These are phyloP conservation scores for Neotragus pygmaeus DNA, from an alignment of 2,113 vertebrate species.

Conservation along the genomic window DNA sequence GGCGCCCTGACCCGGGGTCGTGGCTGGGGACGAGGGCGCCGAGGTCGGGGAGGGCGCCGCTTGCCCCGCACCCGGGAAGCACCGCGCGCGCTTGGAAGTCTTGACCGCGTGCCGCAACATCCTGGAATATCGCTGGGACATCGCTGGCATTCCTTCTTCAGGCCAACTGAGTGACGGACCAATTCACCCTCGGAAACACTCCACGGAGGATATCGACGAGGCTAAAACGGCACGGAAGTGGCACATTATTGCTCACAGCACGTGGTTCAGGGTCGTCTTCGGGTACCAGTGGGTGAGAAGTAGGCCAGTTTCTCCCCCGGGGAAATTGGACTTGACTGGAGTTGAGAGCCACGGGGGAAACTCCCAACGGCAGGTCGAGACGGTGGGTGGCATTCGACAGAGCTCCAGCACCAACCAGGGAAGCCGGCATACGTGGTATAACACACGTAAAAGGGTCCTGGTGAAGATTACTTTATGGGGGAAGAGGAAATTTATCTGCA, in stretches of 20 bases:
- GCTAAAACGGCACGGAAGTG: background rate
- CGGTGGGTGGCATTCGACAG: background rate
- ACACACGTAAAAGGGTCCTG: background rate
- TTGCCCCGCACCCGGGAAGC: too few species aligned
- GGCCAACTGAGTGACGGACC: background rate
- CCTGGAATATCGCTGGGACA: background rate
- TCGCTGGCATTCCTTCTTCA: background rate
- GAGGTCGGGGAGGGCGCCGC: background rate
- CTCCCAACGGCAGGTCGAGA: background rate
- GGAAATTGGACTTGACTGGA: background rate
- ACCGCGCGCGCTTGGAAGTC: background rate
- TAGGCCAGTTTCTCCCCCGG: background rate
- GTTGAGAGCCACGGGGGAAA: background rate
- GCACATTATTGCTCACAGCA: background rate
- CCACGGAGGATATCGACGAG: background rate
- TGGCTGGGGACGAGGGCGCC: background rate
- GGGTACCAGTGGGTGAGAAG: background rate
- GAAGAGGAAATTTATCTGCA: background rate
- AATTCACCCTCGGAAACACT: background rate
- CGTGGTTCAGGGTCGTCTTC: fast-evolving
- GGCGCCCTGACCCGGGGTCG: background rate
- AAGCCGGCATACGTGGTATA: background rate
- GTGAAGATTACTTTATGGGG: background rate
- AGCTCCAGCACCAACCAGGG: background rate
- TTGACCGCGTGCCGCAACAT: background rate